phyloP scores from a whole-genome alignment of 2,113 vertebrate species.

The Rallus limicola region DNA sequence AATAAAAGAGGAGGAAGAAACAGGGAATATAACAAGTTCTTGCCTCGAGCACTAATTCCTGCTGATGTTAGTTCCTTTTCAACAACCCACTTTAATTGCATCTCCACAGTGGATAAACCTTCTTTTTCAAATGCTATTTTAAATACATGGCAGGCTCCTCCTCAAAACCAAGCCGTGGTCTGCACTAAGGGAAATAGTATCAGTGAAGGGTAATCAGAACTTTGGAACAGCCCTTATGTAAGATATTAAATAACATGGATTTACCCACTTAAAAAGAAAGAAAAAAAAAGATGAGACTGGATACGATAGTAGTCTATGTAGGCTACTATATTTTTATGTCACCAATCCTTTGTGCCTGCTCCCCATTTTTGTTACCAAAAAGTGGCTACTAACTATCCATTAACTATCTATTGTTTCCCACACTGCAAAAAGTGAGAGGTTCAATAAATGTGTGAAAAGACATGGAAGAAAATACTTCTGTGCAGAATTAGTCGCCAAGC shows the following conservation, averaged over 20 bases:
- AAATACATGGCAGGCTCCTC: neutral
- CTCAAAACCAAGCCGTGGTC: neutral
- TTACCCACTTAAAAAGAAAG: neutral
- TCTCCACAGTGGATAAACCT: neutral
- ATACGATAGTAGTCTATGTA: neutral
- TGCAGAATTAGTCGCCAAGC: neutral
- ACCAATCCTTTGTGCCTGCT: accelerated
- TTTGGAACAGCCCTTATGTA: neutral
- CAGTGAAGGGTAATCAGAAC: neutral
- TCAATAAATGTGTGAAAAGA: neutral
- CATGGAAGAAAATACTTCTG: neutral
- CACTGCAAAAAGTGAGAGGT: neutral
- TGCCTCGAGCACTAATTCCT: neutral
- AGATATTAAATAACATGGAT: neutral
- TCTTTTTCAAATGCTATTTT: neutral
- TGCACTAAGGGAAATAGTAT: neutral
- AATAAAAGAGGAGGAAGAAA: neutral
- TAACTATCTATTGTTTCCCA: neutral
- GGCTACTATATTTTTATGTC: neutral
- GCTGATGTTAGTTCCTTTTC: neutral
- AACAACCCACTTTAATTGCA: neutral
- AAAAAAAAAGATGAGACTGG: neutral
- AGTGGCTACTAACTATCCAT: neutral
- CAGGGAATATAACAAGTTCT: neutral
- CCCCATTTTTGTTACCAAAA: neutral